Base-by-base conservation (phyloP, 1,140 invertebrate species). In the Macrobrachium rosenbergii region DNA sequence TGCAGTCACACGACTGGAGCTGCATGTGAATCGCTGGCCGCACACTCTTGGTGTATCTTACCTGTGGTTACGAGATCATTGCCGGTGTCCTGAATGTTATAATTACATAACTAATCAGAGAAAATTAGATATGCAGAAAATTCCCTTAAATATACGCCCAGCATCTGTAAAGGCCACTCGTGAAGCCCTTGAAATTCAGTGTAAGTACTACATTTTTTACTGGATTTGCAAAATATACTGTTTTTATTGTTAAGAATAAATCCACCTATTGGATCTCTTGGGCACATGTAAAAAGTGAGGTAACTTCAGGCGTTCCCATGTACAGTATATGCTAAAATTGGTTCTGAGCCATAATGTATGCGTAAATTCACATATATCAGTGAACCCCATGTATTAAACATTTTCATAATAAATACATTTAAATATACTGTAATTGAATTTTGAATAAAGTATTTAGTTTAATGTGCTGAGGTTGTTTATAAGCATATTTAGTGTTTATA, bases 61-160 rank as follows among this genome's bases (percentile, higher is more conserved):
- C 67, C 14, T 58, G 2, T 86, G 83, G 83, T 63, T 86, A 77
- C 63, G 83, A 60, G 83, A 86, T 45, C 83, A 86, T 23, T 86
- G 83, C 43, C 76, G 83, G 21, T 86, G 83, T 37, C 21, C n/a
- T 17, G 12, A 37, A 16, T 86, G 83, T n/a, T 86, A 72, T 58
- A 80, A 86, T 77, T 52, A 80, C 77, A 60, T n/a, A n/a, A 86
- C 83, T 43, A 23, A 12, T 17, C 83, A 86, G 43, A 59, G 83
- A 19, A 72, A 58, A 19, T 72, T 37, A 60, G 83, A 86, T 43
- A 37, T 79, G 2, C 12, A 19, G 14, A 69, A 72, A 8, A 69
- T 86, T 28, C 77, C 45, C 6, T 28, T 80, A 23, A 80, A 80
- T 19, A 86, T 86, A 37, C 77, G 77, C 2, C 83, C 83, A 45